These are phyloP conservation scores for Gymnocheta viridis DNA, from an alignment of 2,888 invertebrate species.

Conservation along the genomic window DNA sequence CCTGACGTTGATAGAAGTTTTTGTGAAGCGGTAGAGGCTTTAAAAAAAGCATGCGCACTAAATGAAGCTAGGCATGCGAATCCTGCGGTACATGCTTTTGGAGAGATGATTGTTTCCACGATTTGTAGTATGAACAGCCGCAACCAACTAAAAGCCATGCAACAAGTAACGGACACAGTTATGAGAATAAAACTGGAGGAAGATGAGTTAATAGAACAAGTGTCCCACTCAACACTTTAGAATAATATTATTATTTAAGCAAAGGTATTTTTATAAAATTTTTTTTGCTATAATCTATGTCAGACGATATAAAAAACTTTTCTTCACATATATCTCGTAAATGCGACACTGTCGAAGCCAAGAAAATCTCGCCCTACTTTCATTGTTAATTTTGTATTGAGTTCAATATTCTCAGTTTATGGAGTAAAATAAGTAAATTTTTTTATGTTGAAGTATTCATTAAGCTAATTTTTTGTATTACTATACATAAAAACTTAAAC, in stretches of 20 bases:
- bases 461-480: too few relatives aligned
- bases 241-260: neutral
- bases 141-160: slow-evolving; percentile 50
- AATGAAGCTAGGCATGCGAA: slow-evolving; percentile 43
- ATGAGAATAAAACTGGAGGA: slow-evolving; percentile 54
- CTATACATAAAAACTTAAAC: too few relatives aligned
- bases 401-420: too few relatives aligned
- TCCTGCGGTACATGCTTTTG: slow-evolving; percentile 42
- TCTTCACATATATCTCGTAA: too few relatives aligned
- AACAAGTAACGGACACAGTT: slow-evolving; percentile 44
- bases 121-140: slow-evolving; percentile 52
- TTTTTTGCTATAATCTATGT: too few relatives aligned
- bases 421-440: too few relatives aligned
- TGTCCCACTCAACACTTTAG: slow-evolving; percentile 13
- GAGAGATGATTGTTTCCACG: slow-evolving; percentile 49
- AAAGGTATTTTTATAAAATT: too few relatives aligned
- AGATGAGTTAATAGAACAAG: slow-evolving; percentile 37
- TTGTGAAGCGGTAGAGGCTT: slow-evolving; percentile 38
- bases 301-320: too few relatives aligned
- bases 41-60: slow-evolving; percentile 43
- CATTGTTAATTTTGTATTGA: too few relatives aligned
- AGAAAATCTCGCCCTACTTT: too few relatives aligned
- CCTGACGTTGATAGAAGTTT: slow-evolving; percentile 32
- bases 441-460: too few relatives aligned
- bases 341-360: too few relatives aligned